A percentile compares a stretch with the other conserved stretches of the same genome.
Evolutionary conservation across 2,797 vertebrate species (phyloP).

Genomic region (Girardinus metallicus): DNA sequence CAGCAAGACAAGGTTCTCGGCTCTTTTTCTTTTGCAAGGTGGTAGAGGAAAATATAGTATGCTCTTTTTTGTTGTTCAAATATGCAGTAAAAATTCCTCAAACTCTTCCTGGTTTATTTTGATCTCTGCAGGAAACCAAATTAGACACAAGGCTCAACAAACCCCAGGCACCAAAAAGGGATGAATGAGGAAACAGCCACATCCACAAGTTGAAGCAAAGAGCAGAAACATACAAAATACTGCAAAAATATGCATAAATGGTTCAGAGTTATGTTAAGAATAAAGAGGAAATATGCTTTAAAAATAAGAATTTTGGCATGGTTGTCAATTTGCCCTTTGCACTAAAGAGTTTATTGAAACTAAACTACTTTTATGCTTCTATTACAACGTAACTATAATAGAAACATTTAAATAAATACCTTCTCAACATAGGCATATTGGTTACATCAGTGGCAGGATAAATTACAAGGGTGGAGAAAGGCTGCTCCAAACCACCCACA

Average conservation of each 20-base stretch:
- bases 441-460: background rate
- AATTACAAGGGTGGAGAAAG: background rate
- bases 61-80: slow-evolving; percentile 60
- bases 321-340: background rate
- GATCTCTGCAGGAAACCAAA: slow-evolving; percentile 66
- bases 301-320: background rate
- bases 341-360: background rate
- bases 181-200: slow-evolving; percentile 54
- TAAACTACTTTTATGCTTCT: background rate
- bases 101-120: slow-evolving; percentile 72
- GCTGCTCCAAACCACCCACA: background rate
- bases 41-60: slow-evolving; percentile 44
- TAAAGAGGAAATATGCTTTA: background rate
- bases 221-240: background rate
- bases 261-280: background rate
- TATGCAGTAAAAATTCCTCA: slow-evolving; percentile 67
- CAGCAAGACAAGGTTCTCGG: slow-evolving; percentile 33
- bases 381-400: background rate
- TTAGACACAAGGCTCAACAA: slow-evolving; percentile 62
- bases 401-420: background rate
- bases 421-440: background rate
- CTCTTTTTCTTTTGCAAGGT: slow-evolving; percentile 67
- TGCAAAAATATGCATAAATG: background rate
- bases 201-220: slow-evolving; percentile 18
- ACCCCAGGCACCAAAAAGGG: slow-evolving; percentile 59